These are phyloP conservation scores for Germaria angustata DNA, from an alignment of 2,888 invertebrate genomes.

Conservation along the genomic window DNA sequence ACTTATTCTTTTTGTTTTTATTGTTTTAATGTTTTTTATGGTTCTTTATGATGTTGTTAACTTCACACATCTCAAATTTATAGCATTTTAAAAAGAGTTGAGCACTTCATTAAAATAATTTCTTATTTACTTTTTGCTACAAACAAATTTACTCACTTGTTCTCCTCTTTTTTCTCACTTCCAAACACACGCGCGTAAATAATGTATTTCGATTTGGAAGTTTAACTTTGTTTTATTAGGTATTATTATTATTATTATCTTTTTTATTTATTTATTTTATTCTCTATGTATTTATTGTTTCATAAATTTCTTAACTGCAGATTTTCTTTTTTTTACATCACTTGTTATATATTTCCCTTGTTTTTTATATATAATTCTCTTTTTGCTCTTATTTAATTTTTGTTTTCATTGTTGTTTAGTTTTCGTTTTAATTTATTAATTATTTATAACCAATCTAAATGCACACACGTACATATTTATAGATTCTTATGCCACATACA, in stretches of 20 bases:
- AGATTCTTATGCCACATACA: neutral
- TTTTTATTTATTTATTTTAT: slow-evolving; percentile 18
- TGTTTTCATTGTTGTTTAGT: neutral
- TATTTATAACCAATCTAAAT: slow-evolving; percentile 42
- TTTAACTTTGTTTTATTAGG: slow-evolving; percentile 12
- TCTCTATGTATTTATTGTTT: slow-evolving; percentile 41
- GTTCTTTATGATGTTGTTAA: slow-evolving; percentile 51
- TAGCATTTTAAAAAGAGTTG: slow-evolving; percentile 37
- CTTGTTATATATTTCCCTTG: slow-evolving; percentile 28
- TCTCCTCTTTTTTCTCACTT: neutral
- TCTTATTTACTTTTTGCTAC: slow-evolving; percentile 16
- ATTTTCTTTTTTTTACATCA: slow-evolving; percentile 38
- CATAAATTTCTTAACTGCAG: slow-evolving; percentile 35
- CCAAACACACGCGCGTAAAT: neutral
- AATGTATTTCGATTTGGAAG: slow-evolving; percentile 24
- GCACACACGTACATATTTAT: neutral
- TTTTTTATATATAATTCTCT: slow-evolving; percentile 7
- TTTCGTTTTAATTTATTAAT: slow-evolving; percentile 47
- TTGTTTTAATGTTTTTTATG: slow-evolving; percentile 15
- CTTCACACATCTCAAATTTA: slow-evolving; percentile 48
- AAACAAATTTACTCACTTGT: neutral
- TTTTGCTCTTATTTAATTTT: neutral
- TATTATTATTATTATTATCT: slow-evolving; percentile 12
- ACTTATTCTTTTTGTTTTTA: neutral
- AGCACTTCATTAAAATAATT: slow-evolving; percentile 22